Evolutionary conservation across 1,140 invertebrate species (phyloP).

Genomic region (Bursaphelenchus mucronatus): DNA sequence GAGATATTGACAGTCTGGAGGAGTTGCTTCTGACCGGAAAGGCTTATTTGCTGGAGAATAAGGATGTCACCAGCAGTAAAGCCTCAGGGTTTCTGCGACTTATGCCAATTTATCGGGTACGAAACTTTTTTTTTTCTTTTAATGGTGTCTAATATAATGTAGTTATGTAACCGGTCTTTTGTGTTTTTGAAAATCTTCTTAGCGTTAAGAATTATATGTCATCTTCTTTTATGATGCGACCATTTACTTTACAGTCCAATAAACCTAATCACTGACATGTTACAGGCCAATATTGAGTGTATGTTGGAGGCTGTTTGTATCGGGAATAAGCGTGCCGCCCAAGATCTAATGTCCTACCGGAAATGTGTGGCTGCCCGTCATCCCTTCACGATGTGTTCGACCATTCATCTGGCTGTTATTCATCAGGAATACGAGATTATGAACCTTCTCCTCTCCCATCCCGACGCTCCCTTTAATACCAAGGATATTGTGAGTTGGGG

Average conservation of each 20-base stretch:
- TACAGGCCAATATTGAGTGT: conserved; percentile 31
- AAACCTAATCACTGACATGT: neutral
- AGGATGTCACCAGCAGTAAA: conserved; percentile 21
- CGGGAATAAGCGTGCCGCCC: conserved; percentile 29
- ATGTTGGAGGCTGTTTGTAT: conserved; percentile 30
- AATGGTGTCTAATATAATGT: conserved; percentile 8
- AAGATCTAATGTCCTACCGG: conserved; percentile 35
- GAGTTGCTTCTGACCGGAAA: conserved; percentile 33
- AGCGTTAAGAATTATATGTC: conserved; percentile 1
- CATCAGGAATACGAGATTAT: conserved; percentile 35
- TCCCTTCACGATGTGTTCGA: conserved; percentile 37
- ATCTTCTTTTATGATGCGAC: neutral
- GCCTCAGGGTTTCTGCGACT: conserved; percentile 24
- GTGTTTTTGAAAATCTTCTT: neutral
- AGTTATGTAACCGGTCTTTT: neutral
- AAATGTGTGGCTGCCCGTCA: conserved; percentile 34
- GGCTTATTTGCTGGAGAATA: conserved; percentile 29
- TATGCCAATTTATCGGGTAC: conserved; percentile 32
- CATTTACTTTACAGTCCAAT: neutral
- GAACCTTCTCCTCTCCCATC: conserved; percentile 29
- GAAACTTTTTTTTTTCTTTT: neutral
- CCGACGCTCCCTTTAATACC: conserved; percentile 32
- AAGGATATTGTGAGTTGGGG: conserved; percentile 42
- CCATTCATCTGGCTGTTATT: conserved; percentile 47
- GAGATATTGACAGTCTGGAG: conserved; percentile 33